Conservation (phyloP, 2,888 invertebrate genomes). For the Apodemia zela region DNA sequence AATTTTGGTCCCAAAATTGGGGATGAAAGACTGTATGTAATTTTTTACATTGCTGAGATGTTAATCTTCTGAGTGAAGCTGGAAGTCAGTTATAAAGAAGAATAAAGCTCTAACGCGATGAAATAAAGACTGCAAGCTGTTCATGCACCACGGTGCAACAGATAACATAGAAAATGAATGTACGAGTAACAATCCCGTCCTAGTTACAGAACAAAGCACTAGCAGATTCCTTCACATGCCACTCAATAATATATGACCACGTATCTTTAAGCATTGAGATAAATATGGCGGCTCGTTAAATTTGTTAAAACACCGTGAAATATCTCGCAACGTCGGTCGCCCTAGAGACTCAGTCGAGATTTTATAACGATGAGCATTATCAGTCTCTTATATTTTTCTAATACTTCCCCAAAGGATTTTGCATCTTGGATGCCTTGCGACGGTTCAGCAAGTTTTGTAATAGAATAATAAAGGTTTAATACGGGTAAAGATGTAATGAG, state of each 20-base stretch:
- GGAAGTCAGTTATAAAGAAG: no score
- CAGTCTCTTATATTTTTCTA: constrained; percentile 67
- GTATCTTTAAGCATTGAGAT: constrained; percentile 60
- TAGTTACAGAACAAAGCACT: constrained; percentile 5
- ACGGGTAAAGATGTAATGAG: constrained; percentile 35
- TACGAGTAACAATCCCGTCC: neutral
- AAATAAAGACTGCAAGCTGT: neutral
- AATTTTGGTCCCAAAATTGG: no score
- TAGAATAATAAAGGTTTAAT: constrained; percentile 49
- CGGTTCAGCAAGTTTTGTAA: constrained; percentile 51
- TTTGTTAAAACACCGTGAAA: constrained; percentile 79
- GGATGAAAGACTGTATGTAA: no score
- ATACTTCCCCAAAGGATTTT: constrained; percentile 64
- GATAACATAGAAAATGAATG: neutral
- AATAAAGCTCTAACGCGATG: neutral
- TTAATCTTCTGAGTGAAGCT: no score
- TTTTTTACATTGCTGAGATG: no score
- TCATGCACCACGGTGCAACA: neutral
- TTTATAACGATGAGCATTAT: constrained; percentile 50
- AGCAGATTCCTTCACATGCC: constrained; percentile 21
- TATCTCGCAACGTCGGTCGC: constrained; percentile 68
- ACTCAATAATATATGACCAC: constrained; percentile 49
- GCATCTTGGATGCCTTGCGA: constrained; percentile 50
- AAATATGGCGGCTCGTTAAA: constrained; percentile 76
- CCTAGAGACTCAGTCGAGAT: constrained; percentile 50